These are phyloP conservation scores for Montipora capricornis DNA, from an alignment of 64 coral and sea anemone species.

Conservation along the genomic window DNA sequence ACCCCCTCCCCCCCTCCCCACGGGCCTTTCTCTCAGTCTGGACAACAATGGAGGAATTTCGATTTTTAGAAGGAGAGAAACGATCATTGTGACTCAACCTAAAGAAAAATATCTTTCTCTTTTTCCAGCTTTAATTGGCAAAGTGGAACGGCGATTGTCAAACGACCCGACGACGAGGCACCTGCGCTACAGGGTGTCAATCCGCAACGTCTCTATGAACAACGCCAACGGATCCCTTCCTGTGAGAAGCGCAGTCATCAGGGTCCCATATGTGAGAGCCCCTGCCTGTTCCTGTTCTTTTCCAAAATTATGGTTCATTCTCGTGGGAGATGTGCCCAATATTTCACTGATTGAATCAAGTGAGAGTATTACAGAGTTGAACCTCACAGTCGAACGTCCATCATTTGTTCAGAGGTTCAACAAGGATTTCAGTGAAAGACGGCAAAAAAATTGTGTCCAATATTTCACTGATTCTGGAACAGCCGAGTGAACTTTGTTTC, in stretches of 20 bases:
- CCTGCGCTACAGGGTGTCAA: constrained; percentile 27
- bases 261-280: constrained; percentile 32
- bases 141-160: constrained; percentile 26
- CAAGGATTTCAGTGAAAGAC: neutral
- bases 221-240: constrained; percentile 28
- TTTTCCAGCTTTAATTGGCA: constrained; percentile 40
- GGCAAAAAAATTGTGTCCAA: constrained; percentile 8
- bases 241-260: constrained; percentile 29
- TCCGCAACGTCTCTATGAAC: constrained; percentile 38
- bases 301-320: constrained; percentile 41
- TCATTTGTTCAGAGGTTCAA: constrained; percentile 55
- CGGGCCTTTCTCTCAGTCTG: too few species aligned
- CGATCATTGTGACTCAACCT: neutral
- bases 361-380: neutral
- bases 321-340: constrained; percentile 38
- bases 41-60: too few species aligned
- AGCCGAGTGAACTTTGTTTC: neutral
- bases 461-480: neutral
- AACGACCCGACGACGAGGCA: constrained; percentile 38
- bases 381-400: neutral
- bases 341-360: neutral
- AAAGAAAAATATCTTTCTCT: neutral
- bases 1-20: too few species aligned
- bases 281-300: constrained; percentile 60
- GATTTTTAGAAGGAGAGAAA: too few species aligned